These are phyloP conservation scores for Drosophila dives DNA, from an alignment of 2,888 invertebrate species.

Conservation along the genomic window DNA sequence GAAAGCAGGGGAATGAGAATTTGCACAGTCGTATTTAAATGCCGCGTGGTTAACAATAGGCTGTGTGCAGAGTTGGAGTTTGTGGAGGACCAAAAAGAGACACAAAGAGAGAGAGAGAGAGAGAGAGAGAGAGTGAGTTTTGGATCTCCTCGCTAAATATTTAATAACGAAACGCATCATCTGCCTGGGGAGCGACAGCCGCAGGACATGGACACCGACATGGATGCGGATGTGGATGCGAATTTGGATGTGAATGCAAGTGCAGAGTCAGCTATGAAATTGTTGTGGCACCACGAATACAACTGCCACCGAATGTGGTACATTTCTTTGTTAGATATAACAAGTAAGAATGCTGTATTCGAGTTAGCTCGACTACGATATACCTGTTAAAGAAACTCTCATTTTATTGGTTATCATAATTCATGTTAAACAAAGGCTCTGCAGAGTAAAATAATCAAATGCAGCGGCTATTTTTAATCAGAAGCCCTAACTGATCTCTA, in stretches of 20 bases:
- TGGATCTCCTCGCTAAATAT: conserved; percentile 57
- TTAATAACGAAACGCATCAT: conserved; percentile 72
- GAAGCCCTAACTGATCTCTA: too few species aligned
- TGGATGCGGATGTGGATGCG: background rate
- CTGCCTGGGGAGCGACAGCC: conserved; percentile 42
- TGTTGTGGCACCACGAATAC: conserved; percentile 26
- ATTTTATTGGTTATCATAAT: too few species aligned
- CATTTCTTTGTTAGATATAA: background rate
- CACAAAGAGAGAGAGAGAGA: background rate
- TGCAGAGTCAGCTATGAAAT: conserved; percentile 36
- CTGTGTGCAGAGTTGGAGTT: background rate
- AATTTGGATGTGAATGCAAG: background rate
- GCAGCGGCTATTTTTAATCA: too few species aligned
- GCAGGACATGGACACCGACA: conserved; percentile 43
- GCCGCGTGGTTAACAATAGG: conserved; percentile 11
- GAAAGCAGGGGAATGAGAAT: background rate
- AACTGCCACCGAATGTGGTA: background rate
- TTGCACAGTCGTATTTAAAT: conserved; percentile 48
- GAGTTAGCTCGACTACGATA: too few species aligned
- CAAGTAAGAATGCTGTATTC: too few species aligned
- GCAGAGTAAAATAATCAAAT: too few species aligned
- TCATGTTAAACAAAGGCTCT: too few species aligned
- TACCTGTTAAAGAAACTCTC: too few species aligned
- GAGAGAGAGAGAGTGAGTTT: background rate
- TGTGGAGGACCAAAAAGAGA: background rate